Base-by-base conservation (phyloP, 1,140 invertebrate genomes). In the Matsumurasca onukii region DNA sequence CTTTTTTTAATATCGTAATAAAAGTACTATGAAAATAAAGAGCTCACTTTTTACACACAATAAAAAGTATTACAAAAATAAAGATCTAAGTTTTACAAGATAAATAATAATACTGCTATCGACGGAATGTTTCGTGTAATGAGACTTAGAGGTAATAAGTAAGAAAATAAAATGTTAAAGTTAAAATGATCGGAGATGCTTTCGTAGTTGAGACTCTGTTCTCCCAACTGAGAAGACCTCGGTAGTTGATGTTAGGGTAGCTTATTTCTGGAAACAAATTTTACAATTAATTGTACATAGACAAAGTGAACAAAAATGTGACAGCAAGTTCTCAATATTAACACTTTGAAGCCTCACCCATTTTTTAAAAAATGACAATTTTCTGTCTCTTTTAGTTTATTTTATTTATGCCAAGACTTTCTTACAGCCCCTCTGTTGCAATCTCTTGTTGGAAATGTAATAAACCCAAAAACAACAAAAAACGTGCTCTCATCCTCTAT, bases 161-260 rank as follows among this genome's bases (percentile, higher is more conserved):
- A 45, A 51, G 49, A 5, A 51, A 3, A 22, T 20, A 51, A 51
- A n/a, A 5, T 20, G 17, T 12, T 5, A 51, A 5, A 51, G n/a
- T n/a, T 20, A 51, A 22, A n/a, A 51, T 20, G 5, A 51, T 3
- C 3, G 55, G 55, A 59, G 55, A 27, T 5, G 55, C 25, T 5
- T 25, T 9, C 13, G 13, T 59, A 15, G 24, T 59, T 27, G 55
- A 29, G 30, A 59, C 24, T 13, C 30, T 22, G 25, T 59, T 59
- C 15, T 59, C 55, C 55, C 3, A 13, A 2, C 15, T 27, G 3
- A 59, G 55, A 1, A 89, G 76, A 24, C 87, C 87, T 0, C 83
- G 80, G 74, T 85, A 88, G 76, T 89, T 88, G 86, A 89, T 88
- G 79, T 89, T 86, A 78, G 88, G 86, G 73, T 83, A 83, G 73